These are phyloP conservation scores for Octonoba sinensis DNA, from an alignment of 2,888 invertebrate species.

Conservation along the genomic window DNA sequence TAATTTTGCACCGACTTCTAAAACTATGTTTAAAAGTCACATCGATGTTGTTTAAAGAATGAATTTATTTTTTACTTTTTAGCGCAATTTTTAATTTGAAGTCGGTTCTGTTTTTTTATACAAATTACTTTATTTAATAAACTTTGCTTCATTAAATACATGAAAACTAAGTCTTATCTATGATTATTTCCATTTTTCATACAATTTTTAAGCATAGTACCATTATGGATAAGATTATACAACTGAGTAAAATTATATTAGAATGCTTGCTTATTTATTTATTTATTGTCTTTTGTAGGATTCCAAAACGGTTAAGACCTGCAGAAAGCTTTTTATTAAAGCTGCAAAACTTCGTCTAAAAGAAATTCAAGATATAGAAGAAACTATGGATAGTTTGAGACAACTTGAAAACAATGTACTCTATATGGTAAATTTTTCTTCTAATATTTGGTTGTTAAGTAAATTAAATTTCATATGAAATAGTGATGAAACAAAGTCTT, in stretches of 20 bases:
- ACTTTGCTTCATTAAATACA: not conserved
- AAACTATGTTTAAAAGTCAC: too few relatives aligned
- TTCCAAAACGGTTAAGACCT: conserved; percentile 7
- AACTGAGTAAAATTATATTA: too few relatives aligned
- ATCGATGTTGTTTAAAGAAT: too few relatives aligned
- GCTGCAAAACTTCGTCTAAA: conserved; percentile 22
- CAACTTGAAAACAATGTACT: conserved; percentile 10
- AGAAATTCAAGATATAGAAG: conserved; percentile 28
- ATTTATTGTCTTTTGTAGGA: conserved; percentile 13
- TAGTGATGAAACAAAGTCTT: too few relatives aligned
- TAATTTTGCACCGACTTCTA: too few relatives aligned
- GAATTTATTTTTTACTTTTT: too few relatives aligned
- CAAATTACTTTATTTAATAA: too few relatives aligned
- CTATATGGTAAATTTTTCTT: conserved; percentile 33
- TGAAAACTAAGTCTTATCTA: not conserved
- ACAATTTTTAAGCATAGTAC: not conserved
- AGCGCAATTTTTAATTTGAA: too few relatives aligned
- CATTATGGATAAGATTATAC: not conserved
- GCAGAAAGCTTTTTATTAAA: conserved; percentile 22
- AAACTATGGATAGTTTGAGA: conserved; percentile 5
- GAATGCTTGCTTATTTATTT: too few relatives aligned
- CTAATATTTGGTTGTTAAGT: not conserved
- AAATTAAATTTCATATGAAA: too few relatives aligned
- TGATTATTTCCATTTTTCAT: not conserved
- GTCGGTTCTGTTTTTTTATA: too few relatives aligned